Base-by-base conservation (phyloP, 35 echinoderm and acorn worm genomes). In the Ophiothrix spiculata region DNA sequence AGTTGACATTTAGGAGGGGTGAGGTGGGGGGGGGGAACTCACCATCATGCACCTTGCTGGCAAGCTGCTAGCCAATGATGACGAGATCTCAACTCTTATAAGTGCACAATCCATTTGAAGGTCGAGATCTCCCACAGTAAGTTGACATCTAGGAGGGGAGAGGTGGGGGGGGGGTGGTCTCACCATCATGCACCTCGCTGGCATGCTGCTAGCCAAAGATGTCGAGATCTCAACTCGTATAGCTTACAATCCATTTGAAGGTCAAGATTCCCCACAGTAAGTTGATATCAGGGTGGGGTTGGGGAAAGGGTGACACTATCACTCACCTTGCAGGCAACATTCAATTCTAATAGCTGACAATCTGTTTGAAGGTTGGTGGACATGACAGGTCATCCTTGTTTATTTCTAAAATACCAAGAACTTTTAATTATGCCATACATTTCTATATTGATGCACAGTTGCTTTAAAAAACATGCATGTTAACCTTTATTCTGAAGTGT, bases 311-410 rank as follows among this genome's bases (percentile, higher is more conserved):
- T n/a, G n/a, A n/a, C n/a, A n/a, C n/a, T n/a, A n/a, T 98, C 10
- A 54, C 94, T 28, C 91, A 97, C 75, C 63, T 94, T 10, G 91
- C 95, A 37, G 95, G 91, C 0, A 98, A 98, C 39, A 63, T 98
- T 1, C 45, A 94, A 35, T 49, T 19, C 6, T 49, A 19, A 10
- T 49, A 19, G 19, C 19, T 6, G 6, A 19, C 6, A 19, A 10
- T 10, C 6, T 19, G 19, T 49, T 49, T 6, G 6, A 19, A 49
- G 19, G 6, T 19, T n/a, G n/a, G n/a, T n/a, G n/a, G n/a, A n/a
- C n/a, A n/a, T n/a, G n/a, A n/a, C n/a, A n/a, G n/a, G n/a, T n/a
- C n/a, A n/a, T n/a, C n/a, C n/a, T n/a, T n/a, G n/a, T n/a, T n/a
- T n/a, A n/a, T n/a, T n/a, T n/a, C n/a, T n/a, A n/a, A n/a, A n/a